Base-by-base conservation (phyloP, 2,113 vertebrate genomes). In the Cnemophilus loriae region DNA sequence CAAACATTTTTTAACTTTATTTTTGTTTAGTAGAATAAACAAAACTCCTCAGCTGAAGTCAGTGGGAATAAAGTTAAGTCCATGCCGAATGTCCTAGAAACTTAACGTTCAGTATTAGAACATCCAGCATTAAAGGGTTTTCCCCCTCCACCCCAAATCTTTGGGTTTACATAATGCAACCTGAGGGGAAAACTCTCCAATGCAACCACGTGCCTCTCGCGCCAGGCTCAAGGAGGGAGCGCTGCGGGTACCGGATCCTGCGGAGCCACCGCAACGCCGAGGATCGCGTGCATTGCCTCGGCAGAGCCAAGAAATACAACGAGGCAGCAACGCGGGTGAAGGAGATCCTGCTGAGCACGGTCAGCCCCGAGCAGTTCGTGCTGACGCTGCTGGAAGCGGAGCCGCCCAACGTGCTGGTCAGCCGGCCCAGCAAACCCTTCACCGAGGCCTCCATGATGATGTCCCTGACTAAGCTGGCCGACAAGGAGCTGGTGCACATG, bases 381-480 rank as follows among this genome's bases (percentile, higher is more conserved):
- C 97, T 98, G 33, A 98, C 98, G 1, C 98, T 99, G 41, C 97
- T 99, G 50, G 99, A 99, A 87, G 99, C 99, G 0, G 99, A 99
- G 85, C 99, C 99, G 0, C 99, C 99, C 6, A 97, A 99, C 2
- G 99, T 99, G 93, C 98, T 98, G 75, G 98, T 98, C 97, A 99
- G 98, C 96, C 98, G 98, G 22, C 96, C 99, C 95, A 98, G 98
- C 94, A 98, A 98, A 32, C 99, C 99, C 2, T 99, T 99, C 97
- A 99, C 99, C 0, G 98, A 99, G 97, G 98, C 98, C 90, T 99
- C 99, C 96, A 99, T 99, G 98, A 99, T 99, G 99, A 99, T 99
- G 99, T 99, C 99, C 33, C 97, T 99, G 92, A 99, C 99, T 59
- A 99, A 98, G 96, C 99, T 99, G 88, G 99, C 99, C 0, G 99